Evolutionary conservation across 2,113 vertebrate genomes (phyloP).

Genomic region (Odocoileus hemionus): DNA sequence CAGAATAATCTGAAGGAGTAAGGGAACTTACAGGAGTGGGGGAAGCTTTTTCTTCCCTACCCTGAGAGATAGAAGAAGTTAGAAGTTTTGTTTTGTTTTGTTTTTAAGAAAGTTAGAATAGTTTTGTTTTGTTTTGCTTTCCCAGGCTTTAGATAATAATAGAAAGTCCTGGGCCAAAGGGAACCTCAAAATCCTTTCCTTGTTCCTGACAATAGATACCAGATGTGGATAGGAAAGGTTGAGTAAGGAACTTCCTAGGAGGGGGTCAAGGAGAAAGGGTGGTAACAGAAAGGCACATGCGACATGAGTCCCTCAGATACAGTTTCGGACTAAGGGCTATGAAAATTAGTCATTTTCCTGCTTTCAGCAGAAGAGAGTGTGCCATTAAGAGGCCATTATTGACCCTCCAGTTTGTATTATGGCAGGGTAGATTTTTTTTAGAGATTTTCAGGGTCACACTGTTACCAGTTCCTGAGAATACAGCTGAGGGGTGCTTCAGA

Average conservation of each 20-base stretch:
- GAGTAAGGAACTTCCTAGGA: no score
- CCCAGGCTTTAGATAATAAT: background rate
- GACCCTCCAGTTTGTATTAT: background rate
- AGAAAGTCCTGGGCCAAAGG: background rate
- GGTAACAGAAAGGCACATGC: background rate
- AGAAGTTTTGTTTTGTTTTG: background rate
- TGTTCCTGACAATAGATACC: background rate
- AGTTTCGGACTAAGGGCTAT: background rate
- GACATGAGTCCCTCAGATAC: background rate
- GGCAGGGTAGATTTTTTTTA: background rate
- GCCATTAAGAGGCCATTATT: background rate
- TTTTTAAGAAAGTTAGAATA: background rate
- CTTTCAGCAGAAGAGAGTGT: background rate
- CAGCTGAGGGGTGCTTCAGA: background rate
- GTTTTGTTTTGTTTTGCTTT: background rate
- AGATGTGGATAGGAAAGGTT: background rate
- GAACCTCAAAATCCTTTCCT: background rate
- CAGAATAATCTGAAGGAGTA: background rate
- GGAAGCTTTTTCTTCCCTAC: background rate
- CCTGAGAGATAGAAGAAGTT: background rate
- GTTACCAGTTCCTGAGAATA: background rate
- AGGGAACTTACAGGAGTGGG: background rate
- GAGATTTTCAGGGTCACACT: background rate
- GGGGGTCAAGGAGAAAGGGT: background rate
- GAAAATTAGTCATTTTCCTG: no score